These are phyloP conservation scores for Camponotus floridanus DNA, from an alignment of 1,140 invertebrate species.

Conservation along the genomic window DNA sequence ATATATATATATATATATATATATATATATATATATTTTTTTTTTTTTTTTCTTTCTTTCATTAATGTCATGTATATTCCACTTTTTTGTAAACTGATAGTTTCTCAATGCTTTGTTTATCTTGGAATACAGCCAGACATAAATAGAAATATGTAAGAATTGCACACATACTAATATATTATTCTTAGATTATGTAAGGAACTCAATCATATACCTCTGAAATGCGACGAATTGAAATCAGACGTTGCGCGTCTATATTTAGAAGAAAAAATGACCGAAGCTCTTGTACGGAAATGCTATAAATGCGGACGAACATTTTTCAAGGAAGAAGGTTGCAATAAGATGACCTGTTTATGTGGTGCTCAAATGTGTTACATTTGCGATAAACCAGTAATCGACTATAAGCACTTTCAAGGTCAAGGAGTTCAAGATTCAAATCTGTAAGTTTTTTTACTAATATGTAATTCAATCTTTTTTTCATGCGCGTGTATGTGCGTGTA, in stretches of 20 bases:
- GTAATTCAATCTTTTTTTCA: not conserved
- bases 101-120: not conserved
- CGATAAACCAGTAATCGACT: constrained; percentile 87
- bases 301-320: constrained; percentile 88
- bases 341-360: constrained; percentile 90
- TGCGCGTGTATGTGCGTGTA: too few species aligned
- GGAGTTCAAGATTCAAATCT: constrained; percentile 72
- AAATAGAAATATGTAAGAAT: not conserved
- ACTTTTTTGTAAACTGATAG: not conserved
- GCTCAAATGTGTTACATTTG: constrained; percentile 91
- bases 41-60: too few species aligned
- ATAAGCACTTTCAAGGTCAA: constrained; percentile 88
- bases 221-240: constrained; percentile 88
- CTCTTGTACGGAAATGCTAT: constrained; percentile 89
- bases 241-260: constrained; percentile 87
- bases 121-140: not conserved
- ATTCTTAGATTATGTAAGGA: constrained; percentile 87
- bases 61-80: not conserved
- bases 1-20: not conserved
- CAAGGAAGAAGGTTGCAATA: constrained; percentile 90
- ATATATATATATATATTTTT: too few species aligned
- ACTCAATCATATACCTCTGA: constrained; percentile 88
- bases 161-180: not conserved
- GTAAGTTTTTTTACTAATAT: constrained; percentile 65
- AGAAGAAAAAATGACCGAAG: constrained; percentile 90